Conservation (phyloP, 2,888 invertebrate species). For the Pristionchus maxplancki region DNA sequence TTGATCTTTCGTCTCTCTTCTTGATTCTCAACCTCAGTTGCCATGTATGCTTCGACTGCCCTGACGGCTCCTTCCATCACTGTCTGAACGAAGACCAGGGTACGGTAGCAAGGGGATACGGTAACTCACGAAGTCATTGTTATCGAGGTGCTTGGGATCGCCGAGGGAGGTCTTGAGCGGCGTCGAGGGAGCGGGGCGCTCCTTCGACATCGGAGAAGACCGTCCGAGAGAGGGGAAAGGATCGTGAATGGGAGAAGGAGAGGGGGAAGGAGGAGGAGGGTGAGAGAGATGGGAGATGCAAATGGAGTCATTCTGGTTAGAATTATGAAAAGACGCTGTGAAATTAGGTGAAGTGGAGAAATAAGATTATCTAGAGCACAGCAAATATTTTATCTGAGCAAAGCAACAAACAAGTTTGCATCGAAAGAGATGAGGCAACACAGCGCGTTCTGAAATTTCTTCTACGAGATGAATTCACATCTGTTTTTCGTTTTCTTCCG, state of each 20-base stretch:
- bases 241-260: background rate
- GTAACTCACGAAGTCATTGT: constrained; percentile 21
- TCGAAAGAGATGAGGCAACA: too few species aligned
- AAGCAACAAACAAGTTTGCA: too few species aligned
- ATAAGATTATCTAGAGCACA: too few species aligned
- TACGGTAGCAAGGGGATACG: background rate
- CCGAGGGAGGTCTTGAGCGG: background rate
- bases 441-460: too few species aligned
- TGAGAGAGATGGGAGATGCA: background rate
- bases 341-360: background rate
- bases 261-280: background rate
- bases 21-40: background rate
- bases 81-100: background rate
- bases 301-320: background rate
- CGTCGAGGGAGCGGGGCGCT: background rate
- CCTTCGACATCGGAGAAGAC: constrained; percentile 9
- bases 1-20: background rate
- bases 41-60: constrained; percentile 1
- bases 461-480: too few species aligned
- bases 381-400: too few species aligned
- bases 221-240: background rate
- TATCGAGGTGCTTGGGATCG: background rate
- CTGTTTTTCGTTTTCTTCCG: too few species aligned
- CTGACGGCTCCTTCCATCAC: background rate
- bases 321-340: background rate